A percentile compares a stretch with the other conserved stretches of the same genome.
phyloP scores from a whole-genome alignment of 2,888 invertebrate species.

The Anthophora plumipes region DNA sequence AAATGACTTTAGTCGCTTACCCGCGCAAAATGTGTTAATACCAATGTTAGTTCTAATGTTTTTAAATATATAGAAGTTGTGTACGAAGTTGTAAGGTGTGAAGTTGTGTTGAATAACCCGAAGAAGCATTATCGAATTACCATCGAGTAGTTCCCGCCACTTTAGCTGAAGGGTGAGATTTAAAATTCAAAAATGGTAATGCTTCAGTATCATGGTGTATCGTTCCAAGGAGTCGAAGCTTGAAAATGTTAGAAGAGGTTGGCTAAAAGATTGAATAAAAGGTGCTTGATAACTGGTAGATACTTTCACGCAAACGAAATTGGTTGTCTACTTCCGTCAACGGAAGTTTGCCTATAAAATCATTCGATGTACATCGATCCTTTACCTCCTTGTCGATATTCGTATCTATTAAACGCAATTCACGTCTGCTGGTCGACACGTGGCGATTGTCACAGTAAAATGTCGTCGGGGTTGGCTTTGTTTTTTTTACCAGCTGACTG shows the following conservation, averaged over 20 bases:
- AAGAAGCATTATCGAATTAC: background rate
- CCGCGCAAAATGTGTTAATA: no score
- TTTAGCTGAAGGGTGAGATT: background rate
- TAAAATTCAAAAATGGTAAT: constrained; percentile 10
- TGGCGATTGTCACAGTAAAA: constrained; percentile 62
- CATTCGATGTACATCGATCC: constrained; percentile 64
- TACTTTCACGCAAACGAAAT: constrained; percentile 48
- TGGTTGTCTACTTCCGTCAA: constrained; percentile 31
- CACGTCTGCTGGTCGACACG: constrained; percentile 63
- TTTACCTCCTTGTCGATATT: constrained; percentile 60
- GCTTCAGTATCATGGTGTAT: background rate
- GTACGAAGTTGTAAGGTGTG: no score
- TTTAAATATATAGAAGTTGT: no score
- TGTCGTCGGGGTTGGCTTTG: constrained; percentile 66
- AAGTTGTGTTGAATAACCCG: background rate
- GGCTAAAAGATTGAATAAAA: constrained; percentile 30
- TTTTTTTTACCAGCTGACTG: constrained; percentile 58
- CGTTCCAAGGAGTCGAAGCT: background rate
- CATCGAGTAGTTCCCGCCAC: background rate
- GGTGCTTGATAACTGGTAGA: constrained; percentile 31
- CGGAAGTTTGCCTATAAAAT: constrained; percentile 52
- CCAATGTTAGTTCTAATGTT: no score
- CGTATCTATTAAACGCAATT: constrained; percentile 77
- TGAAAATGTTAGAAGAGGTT: background rate
- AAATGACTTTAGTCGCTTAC: no score